Base-by-base conservation (phyloP, 2,888 invertebrate genomes). In the Ariolimax columbianus region DNA sequence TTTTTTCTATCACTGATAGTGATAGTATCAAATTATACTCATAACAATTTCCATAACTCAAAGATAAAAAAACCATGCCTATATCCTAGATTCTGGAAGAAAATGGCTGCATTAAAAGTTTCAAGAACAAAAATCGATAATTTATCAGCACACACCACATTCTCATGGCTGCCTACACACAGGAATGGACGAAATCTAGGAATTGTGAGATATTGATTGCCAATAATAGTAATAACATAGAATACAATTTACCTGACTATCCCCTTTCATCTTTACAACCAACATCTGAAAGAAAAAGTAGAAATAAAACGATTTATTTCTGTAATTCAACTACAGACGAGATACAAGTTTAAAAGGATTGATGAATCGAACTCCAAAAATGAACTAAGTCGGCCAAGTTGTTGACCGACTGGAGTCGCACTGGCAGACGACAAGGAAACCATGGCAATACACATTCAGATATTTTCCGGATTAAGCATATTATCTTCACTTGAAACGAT, bases 221-320 rank as follows among this genome's bases (percentile, higher is more conserved):
- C 47, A 26, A 79, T 38, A n/a, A 40, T 19, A 7, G 23, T 4
- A 19, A 43, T n/a, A 73, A 75, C 6, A 75, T 19, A 30, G 26
- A 55, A 72, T 75, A 38, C 43, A 40, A 11, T 23, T 89, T 89
- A 92, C 93, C 92, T 92, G 90, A 63, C 91, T 91, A 75, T 92
- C 91, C 43, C 89, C 85, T 87, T 92, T 92, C 88, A 92, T 90
- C 87, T 91, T 91, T 33, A 91, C 89, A 47, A 93, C 92, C 87
- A 93, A 85, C 86, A 90, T 90, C 92, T 92, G 90, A 68, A 82
- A 66, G 84, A 36, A 68, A 68, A 66, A 77, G 30, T 17, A 72
- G 55, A 63, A 80, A 68, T 33, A 68, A 66, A 38, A n/a, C 2
- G 40, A n/a, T 14, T 77, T 47, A 33, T 51, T 51, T 47, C 17